Evolutionary conservation across 2,113 vertebrate species (phyloP), one percentile per base, ranked within the genome.

Genomic region (Protobothrops flavoviridis): DNA sequence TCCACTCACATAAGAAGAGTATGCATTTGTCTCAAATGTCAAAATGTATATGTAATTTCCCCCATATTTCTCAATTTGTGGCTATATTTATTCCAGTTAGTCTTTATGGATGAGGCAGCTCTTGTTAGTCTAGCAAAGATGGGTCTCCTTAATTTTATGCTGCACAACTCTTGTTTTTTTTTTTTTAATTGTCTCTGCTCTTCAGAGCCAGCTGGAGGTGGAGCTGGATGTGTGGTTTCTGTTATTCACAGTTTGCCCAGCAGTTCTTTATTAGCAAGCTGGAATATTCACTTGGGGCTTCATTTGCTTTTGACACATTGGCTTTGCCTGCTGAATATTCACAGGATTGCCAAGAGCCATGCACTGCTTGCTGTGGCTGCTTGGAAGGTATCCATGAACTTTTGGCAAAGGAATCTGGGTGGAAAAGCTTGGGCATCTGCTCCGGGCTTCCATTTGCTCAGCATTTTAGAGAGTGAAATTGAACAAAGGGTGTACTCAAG

Each of bases 241-340:
- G 45, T 56, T 93, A 33, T 86, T 90, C n/a, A n/a, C 69, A 88
- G 9, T 88, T 88, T 74, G 92, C 87, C 88, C 10, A 26, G 39
- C 21, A 20, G 10, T 55, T 85, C 11, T 59, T 90, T 56, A 85
- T 90, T 90, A 90, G 53, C 33, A 10, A 57, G 92, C 53, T 85
- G 6, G 89, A 90, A 90, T 90, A 93, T 90, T 87, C 74, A 53
- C 23, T 33, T 11, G 64, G 89, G 89, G 81, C 45, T 61, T n/a
- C 45, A 39, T 48, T 50, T 29, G 39, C 74, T 39, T 52, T 86
- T 48, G 45, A 24, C 69, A 85, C 69, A 45, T 39, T 26, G 45
- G 53, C 92, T 93, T 85, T 39, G 43, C 29, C 29, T 56, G 20
- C 43, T 93, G 74, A 90, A 90, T 93, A 90, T 90, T 61, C 89